These are phyloP conservation scores for Epizoanthus illoricatus DNA, from an alignment of 92 coral and sea anemone species.

Conservation along the genomic window DNA sequence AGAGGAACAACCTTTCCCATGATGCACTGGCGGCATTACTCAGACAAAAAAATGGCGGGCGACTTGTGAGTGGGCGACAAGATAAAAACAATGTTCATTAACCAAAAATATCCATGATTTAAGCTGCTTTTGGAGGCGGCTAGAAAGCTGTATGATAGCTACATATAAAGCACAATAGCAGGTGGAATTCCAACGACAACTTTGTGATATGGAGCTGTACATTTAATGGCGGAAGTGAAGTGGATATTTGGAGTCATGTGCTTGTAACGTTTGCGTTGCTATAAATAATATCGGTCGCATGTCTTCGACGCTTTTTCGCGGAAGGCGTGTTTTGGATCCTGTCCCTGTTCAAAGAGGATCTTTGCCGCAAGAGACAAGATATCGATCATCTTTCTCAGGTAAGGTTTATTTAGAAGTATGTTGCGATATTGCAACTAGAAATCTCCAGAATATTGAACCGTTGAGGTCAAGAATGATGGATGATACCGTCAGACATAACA, in stretches of 20 bases:
- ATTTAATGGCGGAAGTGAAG: conserved; percentile 36
- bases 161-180: neutral
- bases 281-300: conserved; percentile 8
- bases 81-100: conserved; percentile 34
- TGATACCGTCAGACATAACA: neutral
- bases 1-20: neutral
- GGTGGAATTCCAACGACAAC: neutral
- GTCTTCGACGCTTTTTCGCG: conserved; percentile 73
- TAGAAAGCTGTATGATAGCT: neutral
- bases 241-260: conserved; percentile 3
- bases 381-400: conserved; percentile 73
- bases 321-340: conserved; percentile 78
- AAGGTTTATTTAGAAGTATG: neutral
- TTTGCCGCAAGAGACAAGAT: conserved; percentile 58
- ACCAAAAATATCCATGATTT: conserved; percentile 40
- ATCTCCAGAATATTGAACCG: neutral
- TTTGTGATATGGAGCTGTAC: neutral
- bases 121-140: neutral
- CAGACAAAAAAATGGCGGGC: conserved; percentile 49
- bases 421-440: neutral
- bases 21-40: neutral
- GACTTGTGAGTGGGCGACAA: conserved; percentile 34
- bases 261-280: conserved; percentile 3
- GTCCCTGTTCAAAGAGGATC: conserved; percentile 71
- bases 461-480: neutral